Evolutionary conservation across 2,888 invertebrate species (phyloP), one percentile per base, ranked within the genome.

Genomic region (Epirrita christyi): DNA sequence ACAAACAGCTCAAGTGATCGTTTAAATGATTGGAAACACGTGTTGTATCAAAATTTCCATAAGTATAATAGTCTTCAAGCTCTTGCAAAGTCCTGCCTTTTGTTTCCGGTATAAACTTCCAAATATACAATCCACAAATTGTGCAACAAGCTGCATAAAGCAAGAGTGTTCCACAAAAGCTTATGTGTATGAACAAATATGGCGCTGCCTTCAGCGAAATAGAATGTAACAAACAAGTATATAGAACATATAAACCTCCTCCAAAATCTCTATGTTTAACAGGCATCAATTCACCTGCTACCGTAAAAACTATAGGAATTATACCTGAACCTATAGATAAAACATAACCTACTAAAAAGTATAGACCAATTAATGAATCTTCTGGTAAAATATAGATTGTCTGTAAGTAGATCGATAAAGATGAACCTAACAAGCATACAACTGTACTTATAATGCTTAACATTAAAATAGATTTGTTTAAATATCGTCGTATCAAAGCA

Each of bases 81-180:
- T 68, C 61, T 34, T 65, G 64, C 4, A 68, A 36, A 29, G 64
- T 66, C 14, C 32, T 63, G 0, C 58, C 57, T 55, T 64, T 68
- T 0, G 68, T 68, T 44, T 68, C 66, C 2, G 68, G 68, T 0
- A 68, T 50, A 47, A 48, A 68, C 14, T 46, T 68, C 66, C 63
- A 68, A 2, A 68, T 38, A 6, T 55, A 38, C 10, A 53, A 14
- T 8, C 48, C 41, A 38, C 63, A 66, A 6, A 66, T 1, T 13
- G 62, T 49, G 0, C 55, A 42, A 48, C 60, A 62, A 0, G 36
- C 8, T 6, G 54, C 44, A 10, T 48, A 66, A 15, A 66, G 32
- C 1, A 63, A 15, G 10, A 66, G 55, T 3, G 63, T 62, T 5
- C 63, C 61, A 37, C 44, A 61, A 29, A 63, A 28, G 3, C 47